These are phyloP conservation scores for Nannobrachium achirus DNA, from an alignment of 2,113 vertebrate species.

Conservation along the genomic window DNA sequence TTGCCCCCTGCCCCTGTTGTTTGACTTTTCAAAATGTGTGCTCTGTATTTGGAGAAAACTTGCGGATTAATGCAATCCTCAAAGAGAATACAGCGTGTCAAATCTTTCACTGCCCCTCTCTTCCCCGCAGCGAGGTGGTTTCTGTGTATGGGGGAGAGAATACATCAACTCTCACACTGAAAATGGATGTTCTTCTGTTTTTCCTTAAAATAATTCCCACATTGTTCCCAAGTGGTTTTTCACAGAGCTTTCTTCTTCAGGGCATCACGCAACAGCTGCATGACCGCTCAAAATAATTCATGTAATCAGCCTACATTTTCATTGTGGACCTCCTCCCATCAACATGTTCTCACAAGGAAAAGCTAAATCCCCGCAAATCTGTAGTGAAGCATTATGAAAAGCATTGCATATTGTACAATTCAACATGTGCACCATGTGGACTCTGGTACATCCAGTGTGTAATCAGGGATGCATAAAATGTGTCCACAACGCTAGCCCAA, in stretches of 20 bases:
- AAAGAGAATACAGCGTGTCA: constrained; percentile 70
- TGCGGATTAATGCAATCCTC: constrained; percentile 62
- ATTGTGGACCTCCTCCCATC: too few relatives aligned
- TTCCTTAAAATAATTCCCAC: too few relatives aligned
- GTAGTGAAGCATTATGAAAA: too few relatives aligned
- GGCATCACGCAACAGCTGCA: background rate
- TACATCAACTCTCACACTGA: constrained; percentile 15
- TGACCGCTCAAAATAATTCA: background rate
- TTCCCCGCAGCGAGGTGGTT: constrained; percentile 39
- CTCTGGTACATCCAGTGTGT: too few relatives aligned
- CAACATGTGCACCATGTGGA: too few relatives aligned
- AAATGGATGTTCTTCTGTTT: background rate
- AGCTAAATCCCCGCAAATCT: too few relatives aligned
- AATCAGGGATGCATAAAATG: too few relatives aligned
- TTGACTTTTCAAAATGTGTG: constrained; percentile 57
- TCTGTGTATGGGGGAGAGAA: constrained; percentile 34
- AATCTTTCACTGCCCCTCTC: constrained; percentile 46
- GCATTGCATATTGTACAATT: too few relatives aligned
- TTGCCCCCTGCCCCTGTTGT: constrained; percentile 9
- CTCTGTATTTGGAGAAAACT: constrained; percentile 43
- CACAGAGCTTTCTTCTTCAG: background rate
- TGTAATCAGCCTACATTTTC: too few relatives aligned
- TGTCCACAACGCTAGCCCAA: too few relatives aligned
- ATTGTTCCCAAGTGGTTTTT: background rate
- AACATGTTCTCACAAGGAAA: too few relatives aligned